Evolutionary conservation across 2,888 invertebrate genomes (phyloP), one percentile per base, ranked within the genome.

Genomic region (Drosophila setosimentum): DNA sequence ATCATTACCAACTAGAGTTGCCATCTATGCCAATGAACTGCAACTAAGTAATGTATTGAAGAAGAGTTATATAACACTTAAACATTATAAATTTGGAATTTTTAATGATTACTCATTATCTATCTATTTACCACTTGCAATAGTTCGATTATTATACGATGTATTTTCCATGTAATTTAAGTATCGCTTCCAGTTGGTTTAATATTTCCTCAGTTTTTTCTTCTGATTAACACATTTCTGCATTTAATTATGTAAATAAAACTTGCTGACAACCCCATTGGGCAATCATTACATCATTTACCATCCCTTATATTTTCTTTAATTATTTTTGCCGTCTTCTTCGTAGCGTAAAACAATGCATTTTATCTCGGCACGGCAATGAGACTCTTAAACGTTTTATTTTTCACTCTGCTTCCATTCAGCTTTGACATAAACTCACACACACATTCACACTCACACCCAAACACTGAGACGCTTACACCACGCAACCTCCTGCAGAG

Each of bases 371-470:
- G 54, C 72, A 57, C 66, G 68, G 73, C 77, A 80, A 80, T 77
- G 80, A 81, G 82, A 73, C 73, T 80, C 85, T 84, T 89, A 82
- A 73, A 83, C 89, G 83, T 89, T 85, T 89, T 85, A 84, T 82
- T 84, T 85, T 79, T 57, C 73, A 69, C 80, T 76, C 71, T 68
- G 73, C 70, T 64, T 67, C 68, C 73, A 73, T 86, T 88, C 78
- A 79, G 83, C 89, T 76, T 83, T 81, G 81, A 70, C 79, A 76
- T 76, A 70, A 73, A 73, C 76, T 64, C 68, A 71, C 69, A 69
- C 53, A 69, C 70, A 69, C 73, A 24, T 24, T 24, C 53, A 67
- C 70, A 60, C 70, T 18, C 35, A 18, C 53, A 67, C 68, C 53
- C 63, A 69, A 61, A 76, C 62, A 77, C 60, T 51, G 67, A 61